Evolutionary conservation across 2,797 vertebrate species (phyloP), one percentile per base, ranked within the genome.

Genomic region (Muscicapa comitata): DNA sequence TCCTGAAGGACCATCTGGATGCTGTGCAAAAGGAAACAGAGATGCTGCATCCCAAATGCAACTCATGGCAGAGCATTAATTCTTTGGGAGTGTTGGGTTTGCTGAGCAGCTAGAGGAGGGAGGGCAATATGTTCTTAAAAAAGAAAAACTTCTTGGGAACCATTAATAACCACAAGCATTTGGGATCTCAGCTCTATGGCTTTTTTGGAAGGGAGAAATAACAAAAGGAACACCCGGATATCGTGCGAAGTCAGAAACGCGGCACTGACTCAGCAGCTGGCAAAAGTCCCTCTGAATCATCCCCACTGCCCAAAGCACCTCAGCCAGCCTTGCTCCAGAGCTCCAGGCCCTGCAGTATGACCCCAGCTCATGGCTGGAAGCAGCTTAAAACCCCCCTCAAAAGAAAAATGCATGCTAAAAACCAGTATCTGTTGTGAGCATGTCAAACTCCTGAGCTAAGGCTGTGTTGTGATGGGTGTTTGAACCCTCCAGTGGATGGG

Each of bases 131-230:
- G 53, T 55, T 93, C 87, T 96, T 88, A 66, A 93, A 90, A 94
- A 93, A 86, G 76, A 93, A 95, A 40, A 77, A 86, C 61, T 91
- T 87, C 76, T 92, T 88, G 89, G 91, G 95, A 94, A 62, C 91
- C 66, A 66, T 86, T 96, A 95, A 94, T 91, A 92, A 96, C 96
- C 94, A 78, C 94, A 95, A 81, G 37, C 76, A 93, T 90, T 90
- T 90, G 62, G 87, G 82, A 93, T 93, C 62, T 90, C 65, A 1
- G 75, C 58, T 94, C 62, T 72, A 9, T 75, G 62, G 78, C 47
- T 86, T 68, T 91, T 91, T 38, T 51, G 50, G 45, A 53, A 29
- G 57, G 42, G 35, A 70, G 59, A 31, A 81, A 45, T n/a, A 78
- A 66, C 31, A 55, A 47, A 75, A 91, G 71, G 66, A 82, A 73